Conservation (phyloP, 2,888 invertebrate genomes). For the Tinea trinotella region DNA sequence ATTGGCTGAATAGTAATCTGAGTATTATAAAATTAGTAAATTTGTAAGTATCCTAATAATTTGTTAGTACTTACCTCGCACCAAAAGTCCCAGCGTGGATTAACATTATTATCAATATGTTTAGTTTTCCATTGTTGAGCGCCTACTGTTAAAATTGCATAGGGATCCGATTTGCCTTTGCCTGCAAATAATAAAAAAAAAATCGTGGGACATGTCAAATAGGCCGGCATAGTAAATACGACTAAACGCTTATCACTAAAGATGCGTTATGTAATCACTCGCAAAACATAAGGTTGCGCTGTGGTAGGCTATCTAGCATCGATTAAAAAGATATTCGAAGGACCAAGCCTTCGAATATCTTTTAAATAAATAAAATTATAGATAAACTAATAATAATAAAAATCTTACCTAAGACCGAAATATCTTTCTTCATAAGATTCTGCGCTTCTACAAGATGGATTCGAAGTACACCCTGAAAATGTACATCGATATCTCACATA, state of each 20-base stretch:
- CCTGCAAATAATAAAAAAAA: slow-evolving; percentile 60
- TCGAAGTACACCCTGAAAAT: slow-evolving; percentile 88
- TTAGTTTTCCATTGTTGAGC: slow-evolving; percentile 95
- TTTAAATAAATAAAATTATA: no score
- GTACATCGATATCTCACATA: not conserved
- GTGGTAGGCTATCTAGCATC: no score
- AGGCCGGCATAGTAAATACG: no score
- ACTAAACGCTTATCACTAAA: not conserved
- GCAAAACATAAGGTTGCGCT: not conserved
- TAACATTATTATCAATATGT: slow-evolving; percentile 93
- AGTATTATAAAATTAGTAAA: no score
- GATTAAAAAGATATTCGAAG: no score
- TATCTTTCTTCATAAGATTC: slow-evolving; percentile 96
- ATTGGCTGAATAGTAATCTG: no score
- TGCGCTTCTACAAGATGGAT: slow-evolving; percentile 96
- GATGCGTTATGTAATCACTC: not conserved
- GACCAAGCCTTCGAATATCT: no score
- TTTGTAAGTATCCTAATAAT: no score
- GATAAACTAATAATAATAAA: not conserved
- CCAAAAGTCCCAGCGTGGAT: slow-evolving; percentile 98
- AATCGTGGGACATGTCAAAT: not conserved
- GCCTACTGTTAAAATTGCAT: slow-evolving; percentile 92
- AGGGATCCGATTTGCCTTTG: slow-evolving; percentile 98
- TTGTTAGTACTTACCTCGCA: slow-evolving; percentile 92
- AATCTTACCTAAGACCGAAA: slow-evolving; percentile 83